A percentile compares a stretch with the other conserved stretches of the same genome.
Conservation (phyloP, 64 coral and sea anemone genomes). For the Platygyra sinensis region DNA sequence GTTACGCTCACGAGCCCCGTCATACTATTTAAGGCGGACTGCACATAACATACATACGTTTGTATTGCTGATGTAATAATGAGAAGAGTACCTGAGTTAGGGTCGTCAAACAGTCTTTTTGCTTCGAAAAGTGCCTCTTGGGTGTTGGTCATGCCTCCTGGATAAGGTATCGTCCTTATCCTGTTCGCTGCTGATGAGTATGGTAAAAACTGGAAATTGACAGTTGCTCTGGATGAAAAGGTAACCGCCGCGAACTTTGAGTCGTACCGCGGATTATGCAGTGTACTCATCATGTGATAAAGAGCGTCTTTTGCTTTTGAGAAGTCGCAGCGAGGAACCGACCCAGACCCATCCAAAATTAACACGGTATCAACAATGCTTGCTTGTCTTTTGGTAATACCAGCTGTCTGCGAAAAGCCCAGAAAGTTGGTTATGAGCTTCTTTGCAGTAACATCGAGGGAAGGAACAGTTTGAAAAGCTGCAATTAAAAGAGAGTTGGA, state of each 20-base stretch:
- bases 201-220: slow-evolving; percentile 11
- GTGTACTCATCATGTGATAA: background rate
- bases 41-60: too few species aligned
- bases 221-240: background rate
- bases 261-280: background rate
- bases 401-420: too few species aligned
- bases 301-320: background rate
- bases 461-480: slow-evolving; percentile 15
- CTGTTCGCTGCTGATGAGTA: background rate
- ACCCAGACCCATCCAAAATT: slow-evolving; percentile 2
- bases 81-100: background rate
- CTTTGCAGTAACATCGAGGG: background rate
- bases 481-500: background rate
- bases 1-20: too few species aligned
- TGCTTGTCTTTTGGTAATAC: too few species aligned
- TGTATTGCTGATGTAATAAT: too few species aligned
- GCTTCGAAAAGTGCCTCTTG: slow-evolving; percentile 20
- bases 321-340: background rate
- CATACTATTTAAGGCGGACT: too few species aligned
- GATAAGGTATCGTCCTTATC: background rate
- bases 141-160: background rate
- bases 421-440: slow-evolving; percentile 12
- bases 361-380: background rate
- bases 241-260: slow-evolving; percentile 33
- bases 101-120: slow-evolving; percentile 29